Conservation (phyloP, 1,140 invertebrate species). For the Tetragonula clypearis region DNA sequence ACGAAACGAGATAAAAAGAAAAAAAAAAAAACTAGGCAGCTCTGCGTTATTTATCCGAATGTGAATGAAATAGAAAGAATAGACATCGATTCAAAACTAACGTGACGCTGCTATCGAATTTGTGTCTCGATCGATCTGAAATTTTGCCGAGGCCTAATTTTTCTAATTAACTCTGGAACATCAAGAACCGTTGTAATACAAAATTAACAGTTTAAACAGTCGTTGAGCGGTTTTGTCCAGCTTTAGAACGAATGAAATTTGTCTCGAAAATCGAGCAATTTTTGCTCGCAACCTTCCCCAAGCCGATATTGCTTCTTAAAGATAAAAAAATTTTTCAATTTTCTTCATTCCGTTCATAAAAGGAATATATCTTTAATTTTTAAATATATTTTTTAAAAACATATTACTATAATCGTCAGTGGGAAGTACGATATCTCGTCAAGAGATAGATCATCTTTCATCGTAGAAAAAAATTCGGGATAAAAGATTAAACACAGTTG, state of each 20-base stretch:
- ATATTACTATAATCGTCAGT: no score
- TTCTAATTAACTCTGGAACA: background rate
- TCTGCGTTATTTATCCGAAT: background rate
- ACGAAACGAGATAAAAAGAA: background rate
- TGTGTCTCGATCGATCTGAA: background rate
- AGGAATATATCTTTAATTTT: no score
- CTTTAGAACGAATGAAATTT: conserved; percentile 14
- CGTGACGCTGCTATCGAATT: background rate
- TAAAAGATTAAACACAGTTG: no score
- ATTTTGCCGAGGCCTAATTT: background rate
- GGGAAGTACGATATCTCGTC: no score
- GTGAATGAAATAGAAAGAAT: background rate
- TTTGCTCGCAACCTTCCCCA: background rate
- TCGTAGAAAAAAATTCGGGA: no score
- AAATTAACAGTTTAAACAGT: background rate
- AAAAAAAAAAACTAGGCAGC: background rate
- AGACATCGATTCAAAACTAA: background rate
- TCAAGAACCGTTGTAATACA: background rate
- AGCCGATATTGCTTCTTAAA: background rate
- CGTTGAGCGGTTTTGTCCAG: background rate
- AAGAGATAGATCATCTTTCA: no score
- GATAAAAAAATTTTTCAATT: no score
- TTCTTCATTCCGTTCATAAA: no score
- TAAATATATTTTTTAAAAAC: no score
- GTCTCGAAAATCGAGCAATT: background rate